Percentiles rank a stretch among this genome's conserved stretches.
Evolutionary conservation across 2,113 vertebrate species (phyloP).

Genomic region (Sinocyclocheilus maitianheensis): DNA sequence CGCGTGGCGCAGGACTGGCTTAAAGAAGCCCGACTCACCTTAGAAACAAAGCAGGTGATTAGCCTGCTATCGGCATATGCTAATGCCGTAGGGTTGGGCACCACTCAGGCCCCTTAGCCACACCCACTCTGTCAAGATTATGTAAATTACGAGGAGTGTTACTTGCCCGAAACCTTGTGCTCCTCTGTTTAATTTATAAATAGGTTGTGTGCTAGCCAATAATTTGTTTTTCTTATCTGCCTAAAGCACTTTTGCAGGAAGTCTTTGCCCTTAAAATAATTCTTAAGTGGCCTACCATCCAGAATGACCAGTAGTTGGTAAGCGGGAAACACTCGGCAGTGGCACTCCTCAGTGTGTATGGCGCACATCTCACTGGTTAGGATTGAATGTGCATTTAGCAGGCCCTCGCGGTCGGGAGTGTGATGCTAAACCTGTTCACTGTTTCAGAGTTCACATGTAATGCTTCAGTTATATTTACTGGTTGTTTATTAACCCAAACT

Average conservation of each 20-base stretch:
- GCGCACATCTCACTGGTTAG: not conserved
- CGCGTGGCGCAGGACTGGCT: conserved; percentile 94
- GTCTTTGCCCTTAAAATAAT: conserved; percentile 12
- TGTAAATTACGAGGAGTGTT: conserved; percentile 33
- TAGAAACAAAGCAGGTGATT: conserved; percentile 92
- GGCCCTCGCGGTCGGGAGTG: not conserved
- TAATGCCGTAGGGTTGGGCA: conserved; percentile 90
- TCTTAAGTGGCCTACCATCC: conserved; percentile 33
- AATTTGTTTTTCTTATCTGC: conserved; percentile 23
- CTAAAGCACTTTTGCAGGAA: conserved; percentile 41
- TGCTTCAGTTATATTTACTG: conserved; percentile 30
- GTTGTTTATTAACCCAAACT: conserved; percentile 40
- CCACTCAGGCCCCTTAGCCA: conserved; percentile 79
- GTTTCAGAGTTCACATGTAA: conserved; percentile 15
- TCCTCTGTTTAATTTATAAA: conserved; percentile 53
- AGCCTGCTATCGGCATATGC: conserved; percentile 90
- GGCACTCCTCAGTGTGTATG: conserved; percentile 31
- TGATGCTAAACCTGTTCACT: conserved; percentile 28
- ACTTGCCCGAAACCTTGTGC: conserved; percentile 29
- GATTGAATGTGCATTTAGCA: conserved; percentile 6
- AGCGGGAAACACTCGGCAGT: not conserved
- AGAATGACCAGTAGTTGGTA: not conserved
- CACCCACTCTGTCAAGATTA: not conserved
- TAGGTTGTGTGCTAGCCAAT: conserved; percentile 21
- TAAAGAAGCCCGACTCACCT: conserved; percentile 86